Evolutionary conservation across 1,140 invertebrate genomes (phyloP).

Genomic region (Proales similis): DNA sequence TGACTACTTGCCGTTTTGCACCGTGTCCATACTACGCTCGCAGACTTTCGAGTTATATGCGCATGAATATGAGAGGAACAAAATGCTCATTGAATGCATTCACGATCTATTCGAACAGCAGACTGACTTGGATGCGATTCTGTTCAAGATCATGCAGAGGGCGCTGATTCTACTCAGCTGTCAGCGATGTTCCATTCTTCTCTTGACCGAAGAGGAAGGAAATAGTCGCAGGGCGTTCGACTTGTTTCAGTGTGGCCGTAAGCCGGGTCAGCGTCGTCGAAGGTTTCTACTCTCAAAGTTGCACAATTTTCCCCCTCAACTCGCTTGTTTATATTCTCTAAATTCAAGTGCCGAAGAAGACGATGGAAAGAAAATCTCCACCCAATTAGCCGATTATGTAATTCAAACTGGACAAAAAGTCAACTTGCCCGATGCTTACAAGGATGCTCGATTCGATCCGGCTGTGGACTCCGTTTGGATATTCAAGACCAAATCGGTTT

Average conservation of each 20-base stretch:
- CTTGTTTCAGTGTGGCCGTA: constrained; percentile 51
- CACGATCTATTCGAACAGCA: constrained; percentile 57
- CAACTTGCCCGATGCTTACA: constrained; percentile 28
- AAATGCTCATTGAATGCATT: constrained; percentile 55
- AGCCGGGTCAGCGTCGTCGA: constrained; percentile 46
- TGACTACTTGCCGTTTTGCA: constrained; percentile 56
- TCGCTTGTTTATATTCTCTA: too few species aligned
- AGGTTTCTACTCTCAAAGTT: too few species aligned
- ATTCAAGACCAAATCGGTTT: constrained; percentile 43
- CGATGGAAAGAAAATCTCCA: constrained; percentile 36
- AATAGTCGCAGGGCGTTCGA: constrained; percentile 53
- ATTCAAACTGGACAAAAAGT: constrained; percentile 26
- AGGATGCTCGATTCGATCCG: constrained; percentile 22
- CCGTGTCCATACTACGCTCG: constrained; percentile 55
- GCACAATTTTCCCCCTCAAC: too few species aligned
- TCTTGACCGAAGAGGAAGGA: constrained; percentile 41
- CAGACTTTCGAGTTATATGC: constrained; percentile 55
- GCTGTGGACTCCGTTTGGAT: background rate
- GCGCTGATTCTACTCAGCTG: constrained; percentile 55
- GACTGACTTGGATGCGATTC: constrained; percentile 55
- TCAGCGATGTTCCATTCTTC: constrained; percentile 54
- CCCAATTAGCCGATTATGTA: constrained; percentile 27
- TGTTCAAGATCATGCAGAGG: constrained; percentile 56
- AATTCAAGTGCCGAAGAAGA: constrained; percentile 40
- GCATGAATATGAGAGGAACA: constrained; percentile 55